Evolutionary conservation across 1,140 invertebrate genomes (phyloP), one percentile per base, ranked within the genome.

Genomic region (Pseudoatta argentina): DNA sequence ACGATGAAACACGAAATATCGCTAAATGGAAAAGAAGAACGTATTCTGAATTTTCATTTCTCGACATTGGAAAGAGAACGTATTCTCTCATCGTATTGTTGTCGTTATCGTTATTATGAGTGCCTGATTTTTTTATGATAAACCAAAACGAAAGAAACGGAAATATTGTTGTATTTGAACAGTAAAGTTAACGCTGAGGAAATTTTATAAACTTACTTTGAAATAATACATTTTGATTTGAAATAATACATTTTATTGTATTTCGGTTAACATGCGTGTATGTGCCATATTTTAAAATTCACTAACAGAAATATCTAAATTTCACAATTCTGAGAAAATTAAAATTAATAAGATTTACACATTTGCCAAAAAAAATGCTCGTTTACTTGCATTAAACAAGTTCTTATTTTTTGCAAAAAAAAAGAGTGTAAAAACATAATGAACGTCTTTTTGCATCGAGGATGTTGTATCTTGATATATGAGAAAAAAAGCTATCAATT

Each of bases 341-440:
- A 0, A 44, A 44, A 55, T 81, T 16, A 27, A 12, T 24, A 27
- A 10, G 55, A 30, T 27, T 59, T 44, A 21, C 34, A 6, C 6
- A 21, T 30, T 61, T 24, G n/a, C 18, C 21, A 30, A 4, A 6
- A 34, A 34, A 34, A 82, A 72, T 0, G 57, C 44, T 57, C 3
- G 14, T 34, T 72, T n/a, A 4, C 30, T 39, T 39, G 6, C 34
- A 39, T 39, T 39, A 39, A 39, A 39, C 7, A 6, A 34, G 34
- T 34, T 34, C 34, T n/a, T 82, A 72, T 83, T 83, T 51, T 24
- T 72, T 44, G 1, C 7, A 73, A 51, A 73, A 79, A 79, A 30
- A 6, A 14, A n/a, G 0, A 3, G 5, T 14, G 2, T 12, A 59
- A 59, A 73, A 72, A n/a, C 34, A 59, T 1, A 16, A 16, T 24